A percentile compares a stretch with the other conserved stretches of the same genome.
These are phyloP conservation scores for Willowsia nigromaculata DNA, from an alignment of 2,888 invertebrate genomes.

Conservation along the genomic window DNA sequence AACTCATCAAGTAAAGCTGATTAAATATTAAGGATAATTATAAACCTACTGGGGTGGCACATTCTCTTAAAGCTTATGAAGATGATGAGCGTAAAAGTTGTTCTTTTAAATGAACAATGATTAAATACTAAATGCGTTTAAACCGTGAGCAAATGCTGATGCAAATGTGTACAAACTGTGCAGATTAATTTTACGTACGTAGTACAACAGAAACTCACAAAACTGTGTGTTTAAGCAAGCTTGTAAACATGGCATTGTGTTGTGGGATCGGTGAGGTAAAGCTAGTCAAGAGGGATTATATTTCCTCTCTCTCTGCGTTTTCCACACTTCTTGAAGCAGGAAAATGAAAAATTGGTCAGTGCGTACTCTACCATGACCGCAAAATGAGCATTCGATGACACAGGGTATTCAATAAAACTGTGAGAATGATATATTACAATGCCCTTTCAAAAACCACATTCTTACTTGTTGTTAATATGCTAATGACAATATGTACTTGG, in stretches of 20 bases:
- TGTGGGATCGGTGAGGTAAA: neutral
- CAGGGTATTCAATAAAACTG: neutral
- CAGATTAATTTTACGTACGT: neutral
- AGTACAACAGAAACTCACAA: neutral
- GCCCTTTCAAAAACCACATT: neutral
- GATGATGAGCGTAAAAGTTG: slow-evolving; percentile 28
- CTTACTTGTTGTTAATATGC: too few relatives aligned
- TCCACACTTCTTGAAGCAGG: neutral
- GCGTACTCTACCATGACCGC: neutral
- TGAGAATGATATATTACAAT: neutral
- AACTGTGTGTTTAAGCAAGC: neutral
- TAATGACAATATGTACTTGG: too few relatives aligned
- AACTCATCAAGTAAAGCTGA: slow-evolving; percentile 62
- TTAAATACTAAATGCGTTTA: slow-evolving; percentile 33
- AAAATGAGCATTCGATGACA: neutral
- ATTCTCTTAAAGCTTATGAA: neutral
- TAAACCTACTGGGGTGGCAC: slow-evolving; percentile 59
- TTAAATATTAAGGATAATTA: slow-evolving; percentile 69
- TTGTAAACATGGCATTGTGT: neutral
- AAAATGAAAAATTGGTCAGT: neutral
- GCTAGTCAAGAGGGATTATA: neutral
- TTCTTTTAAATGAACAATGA: slow-evolving; percentile 34
- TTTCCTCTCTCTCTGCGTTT: neutral
- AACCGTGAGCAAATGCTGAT: neutral
- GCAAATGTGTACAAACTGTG: neutral